Conservation (phyloP, 2,113 vertebrate genomes). For the Bubo scandiacus region DNA sequence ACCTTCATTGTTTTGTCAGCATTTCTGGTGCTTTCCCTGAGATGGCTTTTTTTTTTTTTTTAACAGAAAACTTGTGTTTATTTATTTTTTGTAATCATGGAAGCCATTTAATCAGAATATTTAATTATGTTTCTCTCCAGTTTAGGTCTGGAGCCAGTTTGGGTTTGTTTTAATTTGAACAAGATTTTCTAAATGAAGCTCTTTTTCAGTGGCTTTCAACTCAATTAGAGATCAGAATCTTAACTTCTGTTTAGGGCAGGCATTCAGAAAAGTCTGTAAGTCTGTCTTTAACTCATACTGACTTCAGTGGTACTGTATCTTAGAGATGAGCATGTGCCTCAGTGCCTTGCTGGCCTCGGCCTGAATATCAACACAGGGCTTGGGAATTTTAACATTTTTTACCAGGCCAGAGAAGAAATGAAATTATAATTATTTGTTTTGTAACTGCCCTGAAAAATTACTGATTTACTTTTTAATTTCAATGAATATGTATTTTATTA, state of each 20-base stretch:
- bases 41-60: not conserved
- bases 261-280: not conserved
- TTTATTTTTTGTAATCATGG: not conserved
- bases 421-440: not conserved
- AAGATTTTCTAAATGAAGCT: slow-evolving; percentile 4
- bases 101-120: not conserved
- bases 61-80: not conserved
- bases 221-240: not conserved
- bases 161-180: slow-evolving; percentile 1
- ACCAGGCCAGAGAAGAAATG: not conserved
- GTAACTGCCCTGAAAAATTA: not conserved
- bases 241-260: not conserved
- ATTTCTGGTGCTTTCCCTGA: not conserved
- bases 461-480: not conserved
- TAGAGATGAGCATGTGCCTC: not conserved
- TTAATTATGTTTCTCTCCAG: not conserved
- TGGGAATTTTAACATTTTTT: not conserved
- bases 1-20: not conserved
- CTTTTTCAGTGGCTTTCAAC: not conserved
- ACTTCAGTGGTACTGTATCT: not conserved
- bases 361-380: not conserved
- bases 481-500: not conserved
- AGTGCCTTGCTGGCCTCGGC: not conserved
- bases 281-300: not conserved
- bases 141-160: not conserved